Evolutionary conservation across 2,888 invertebrate species (phyloP).

Genomic region (Eupithecia abbreviata): DNA sequence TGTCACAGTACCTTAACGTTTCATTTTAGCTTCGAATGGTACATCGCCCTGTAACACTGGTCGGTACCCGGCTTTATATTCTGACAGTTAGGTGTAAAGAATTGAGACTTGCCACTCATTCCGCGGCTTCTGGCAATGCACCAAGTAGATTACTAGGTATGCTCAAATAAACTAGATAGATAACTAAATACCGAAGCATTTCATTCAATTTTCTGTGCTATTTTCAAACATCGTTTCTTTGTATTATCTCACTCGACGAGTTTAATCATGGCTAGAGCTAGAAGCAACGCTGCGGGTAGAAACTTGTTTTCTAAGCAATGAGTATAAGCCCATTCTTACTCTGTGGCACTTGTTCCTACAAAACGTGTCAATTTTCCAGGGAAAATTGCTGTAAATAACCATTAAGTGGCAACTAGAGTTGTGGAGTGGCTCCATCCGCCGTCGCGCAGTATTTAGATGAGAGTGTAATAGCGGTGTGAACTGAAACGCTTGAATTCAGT

Average conservation of each 20-base stretch:
- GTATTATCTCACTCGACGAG: background rate
- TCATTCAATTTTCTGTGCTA: background rate
- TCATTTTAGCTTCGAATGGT: too few relatives aligned
- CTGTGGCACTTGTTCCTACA: background rate
- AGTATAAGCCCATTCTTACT: background rate
- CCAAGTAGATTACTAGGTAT: conserved; percentile 18
- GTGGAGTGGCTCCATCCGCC: conserved; percentile 46
- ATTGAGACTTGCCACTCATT: conserved; percentile 8
- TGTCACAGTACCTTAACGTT: too few relatives aligned
- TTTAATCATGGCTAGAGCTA: background rate
- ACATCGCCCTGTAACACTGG: too few relatives aligned
- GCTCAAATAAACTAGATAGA: background rate
- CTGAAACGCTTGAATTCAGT: conserved; percentile 47
- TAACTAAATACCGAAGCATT: background rate
- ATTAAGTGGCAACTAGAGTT: conserved; percentile 55
- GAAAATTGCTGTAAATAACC: conserved; percentile 64
- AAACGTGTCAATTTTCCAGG: conserved; percentile 43
- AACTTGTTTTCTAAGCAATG: background rate
- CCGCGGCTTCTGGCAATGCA: conserved; percentile 8
- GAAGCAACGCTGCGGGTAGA: background rate
- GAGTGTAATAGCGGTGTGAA: conserved; percentile 60
- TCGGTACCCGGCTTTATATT: background rate
- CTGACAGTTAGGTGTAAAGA: conserved; percentile 3
- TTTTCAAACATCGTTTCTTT: background rate
- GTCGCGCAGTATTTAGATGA: conserved; percentile 53